These are phyloP conservation scores for Phrynocephalus guinanensis DNA, from an alignment of 2,797 vertebrate genomes.

Conservation along the genomic window DNA sequence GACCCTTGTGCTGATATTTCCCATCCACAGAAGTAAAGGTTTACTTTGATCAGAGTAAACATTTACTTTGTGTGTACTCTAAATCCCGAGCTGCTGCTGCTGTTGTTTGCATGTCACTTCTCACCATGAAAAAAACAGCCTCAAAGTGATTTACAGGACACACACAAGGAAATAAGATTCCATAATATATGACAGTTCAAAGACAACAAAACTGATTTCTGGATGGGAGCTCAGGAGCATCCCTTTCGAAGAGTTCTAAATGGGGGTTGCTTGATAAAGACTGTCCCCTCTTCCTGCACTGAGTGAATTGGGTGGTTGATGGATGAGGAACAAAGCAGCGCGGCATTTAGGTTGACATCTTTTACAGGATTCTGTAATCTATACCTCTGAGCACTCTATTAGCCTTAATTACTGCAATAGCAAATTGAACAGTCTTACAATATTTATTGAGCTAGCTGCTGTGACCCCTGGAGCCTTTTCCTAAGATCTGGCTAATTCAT, in stretches of 20 bases:
- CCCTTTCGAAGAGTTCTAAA: neutral
- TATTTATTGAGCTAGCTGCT: constrained; percentile 43
- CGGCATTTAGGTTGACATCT: constrained; percentile 24
- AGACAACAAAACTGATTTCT: neutral
- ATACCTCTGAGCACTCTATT: constrained; percentile 39
- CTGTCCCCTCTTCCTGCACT: neutral
- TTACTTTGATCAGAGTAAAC: too few species aligned
- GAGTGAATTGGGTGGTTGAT: neutral
- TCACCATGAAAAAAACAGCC: neutral
- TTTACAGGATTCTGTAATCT: constrained; percentile 18
- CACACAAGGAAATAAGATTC: neutral
- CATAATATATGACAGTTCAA: neutral
- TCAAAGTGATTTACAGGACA: neutral
- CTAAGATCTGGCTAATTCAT: constrained; percentile 18
- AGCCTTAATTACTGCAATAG: constrained; percentile 50
- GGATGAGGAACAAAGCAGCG: neutral
- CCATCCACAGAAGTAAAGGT: neutral
- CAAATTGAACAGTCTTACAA: constrained; percentile 38
- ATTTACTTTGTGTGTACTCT: neutral
- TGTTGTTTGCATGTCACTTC: neutral
- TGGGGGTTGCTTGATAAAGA: neutral
- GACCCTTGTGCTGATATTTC: too few species aligned
- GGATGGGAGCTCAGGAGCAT: neutral
- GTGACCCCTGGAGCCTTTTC: constrained; percentile 42
- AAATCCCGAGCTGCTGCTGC: neutral